These are phyloP conservation scores for Papilio dardanus DNA, from an alignment of 1,140 invertebrate species.

Conservation along the genomic window DNA sequence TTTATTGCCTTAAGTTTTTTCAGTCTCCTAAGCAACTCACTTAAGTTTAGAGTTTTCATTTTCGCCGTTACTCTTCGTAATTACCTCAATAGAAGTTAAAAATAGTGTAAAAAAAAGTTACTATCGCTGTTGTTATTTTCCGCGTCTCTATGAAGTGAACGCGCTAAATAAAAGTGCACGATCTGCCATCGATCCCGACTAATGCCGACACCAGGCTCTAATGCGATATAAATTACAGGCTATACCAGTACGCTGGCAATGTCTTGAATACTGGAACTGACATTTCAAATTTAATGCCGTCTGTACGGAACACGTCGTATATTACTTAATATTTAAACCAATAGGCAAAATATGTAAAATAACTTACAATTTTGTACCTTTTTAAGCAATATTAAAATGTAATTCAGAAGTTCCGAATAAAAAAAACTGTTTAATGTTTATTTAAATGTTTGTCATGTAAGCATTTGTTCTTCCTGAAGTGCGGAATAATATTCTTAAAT, in stretches of 20 bases:
- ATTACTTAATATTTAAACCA: background rate
- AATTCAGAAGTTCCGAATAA: no score
- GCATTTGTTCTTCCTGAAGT: background rate
- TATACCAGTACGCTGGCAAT: slow-evolving; percentile 12
- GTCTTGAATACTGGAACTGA: slow-evolving; percentile 8
- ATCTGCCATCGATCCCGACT: slow-evolving; percentile 53
- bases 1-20: no score
- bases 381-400: no score
- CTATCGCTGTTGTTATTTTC: no score
- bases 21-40: no score
- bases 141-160: slow-evolving; percentile 1
- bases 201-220: slow-evolving; percentile 64
- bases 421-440: background rate
- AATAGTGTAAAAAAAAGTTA: no score
- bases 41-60: no score
- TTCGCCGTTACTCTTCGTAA: no score
- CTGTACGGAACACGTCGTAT: background rate
- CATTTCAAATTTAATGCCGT: slow-evolving; percentile 21
- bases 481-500: background rate
- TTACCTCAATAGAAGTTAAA: no score
- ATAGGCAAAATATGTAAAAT: background rate
- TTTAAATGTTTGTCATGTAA: background rate
- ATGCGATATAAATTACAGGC: slow-evolving; percentile 70
- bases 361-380: background rate
- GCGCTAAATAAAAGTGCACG: slow-evolving; percentile 28